These are phyloP conservation scores for Ctenodactylus gundi DNA, from an alignment of 2,113 vertebrate species.

Conservation along the genomic window DNA sequence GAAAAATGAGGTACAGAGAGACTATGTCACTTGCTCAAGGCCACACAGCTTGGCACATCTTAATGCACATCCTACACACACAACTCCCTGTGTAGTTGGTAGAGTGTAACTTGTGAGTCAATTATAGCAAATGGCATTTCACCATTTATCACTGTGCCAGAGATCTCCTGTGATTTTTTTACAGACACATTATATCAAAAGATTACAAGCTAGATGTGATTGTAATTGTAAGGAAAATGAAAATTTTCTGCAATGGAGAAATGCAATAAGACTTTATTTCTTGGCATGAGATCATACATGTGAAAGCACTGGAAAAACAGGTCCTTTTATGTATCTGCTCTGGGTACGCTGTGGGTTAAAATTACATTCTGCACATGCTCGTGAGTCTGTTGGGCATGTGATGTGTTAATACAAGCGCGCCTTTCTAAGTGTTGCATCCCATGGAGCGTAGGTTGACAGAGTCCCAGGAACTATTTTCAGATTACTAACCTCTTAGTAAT, in stretches of 20 bases:
- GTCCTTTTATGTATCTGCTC: background rate
- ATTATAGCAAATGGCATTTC: background rate
- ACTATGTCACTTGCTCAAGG: background rate
- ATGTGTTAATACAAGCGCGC: background rate
- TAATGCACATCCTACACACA: background rate
- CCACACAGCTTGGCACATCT: background rate
- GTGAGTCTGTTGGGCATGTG: background rate
- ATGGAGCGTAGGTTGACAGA: background rate
- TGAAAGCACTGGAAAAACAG: background rate
- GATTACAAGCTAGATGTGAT: background rate
- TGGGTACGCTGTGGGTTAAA: background rate
- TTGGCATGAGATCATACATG: background rate
- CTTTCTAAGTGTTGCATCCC: background rate
- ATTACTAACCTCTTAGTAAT: background rate
- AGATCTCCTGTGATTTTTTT: background rate
- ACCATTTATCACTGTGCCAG: background rate
- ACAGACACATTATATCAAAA: background rate
- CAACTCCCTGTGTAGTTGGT: background rate
- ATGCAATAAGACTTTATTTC: background rate
- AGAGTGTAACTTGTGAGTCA: background rate
- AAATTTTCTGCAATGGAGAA: background rate
- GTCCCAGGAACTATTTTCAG: background rate
- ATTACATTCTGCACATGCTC: background rate
- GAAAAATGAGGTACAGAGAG: background rate
- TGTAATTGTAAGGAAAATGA: constrained; percentile 30